Base-by-base conservation (phyloP, 2,888 invertebrate species). In the Pachydiplax longipennis region DNA sequence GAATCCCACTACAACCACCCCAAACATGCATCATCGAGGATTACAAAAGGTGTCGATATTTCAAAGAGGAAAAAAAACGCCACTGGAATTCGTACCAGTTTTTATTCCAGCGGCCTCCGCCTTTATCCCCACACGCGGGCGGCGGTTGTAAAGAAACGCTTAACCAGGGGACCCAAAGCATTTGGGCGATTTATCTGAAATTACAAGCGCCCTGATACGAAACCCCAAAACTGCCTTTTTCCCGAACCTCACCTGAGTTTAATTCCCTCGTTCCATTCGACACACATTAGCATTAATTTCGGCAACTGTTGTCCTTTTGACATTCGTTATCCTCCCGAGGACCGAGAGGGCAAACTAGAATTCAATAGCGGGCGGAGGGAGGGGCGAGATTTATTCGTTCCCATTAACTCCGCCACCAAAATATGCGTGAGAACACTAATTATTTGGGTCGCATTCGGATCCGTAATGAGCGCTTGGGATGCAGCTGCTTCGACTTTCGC, bases 241-340 rank as follows among this genome's bases (percentile, higher is more conserved):
- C 61, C n/a, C 61, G 87, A n/a, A 61, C 87, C 87, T 87, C 87
- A 87, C 87, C 87, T 87, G 87, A 87, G 87, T 87, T 87, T 87
- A 87, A 87, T 61, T 61, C 87, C 87, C 58, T 22, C 58, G 61
- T 87, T 87, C 87, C 87, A 87, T 87, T 87, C 87, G 87, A 87
- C 87, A 87, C 87, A 87, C 87, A 87, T 87, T 87, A 87, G 87
- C 87, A 87, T 87, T 87, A 87, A 87, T 65, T 87, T 61, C 61
- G 58, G 37, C n/a, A 6, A 61, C 58, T n/a, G 37, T 61, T 48
- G 40, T 87, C 61, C 61, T 40, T 83, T 37, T 48, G 61, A 61
- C 87, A 87, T 87, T 87, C 87, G 61, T 87, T 65, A 87, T 87
- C 37, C 87, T 37, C 12, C 61, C 13, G 83, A 31, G 10, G 18